These are phyloP conservation scores for Butorides virescens DNA, from an alignment of 2,113 vertebrate species.

Conservation along the genomic window DNA sequence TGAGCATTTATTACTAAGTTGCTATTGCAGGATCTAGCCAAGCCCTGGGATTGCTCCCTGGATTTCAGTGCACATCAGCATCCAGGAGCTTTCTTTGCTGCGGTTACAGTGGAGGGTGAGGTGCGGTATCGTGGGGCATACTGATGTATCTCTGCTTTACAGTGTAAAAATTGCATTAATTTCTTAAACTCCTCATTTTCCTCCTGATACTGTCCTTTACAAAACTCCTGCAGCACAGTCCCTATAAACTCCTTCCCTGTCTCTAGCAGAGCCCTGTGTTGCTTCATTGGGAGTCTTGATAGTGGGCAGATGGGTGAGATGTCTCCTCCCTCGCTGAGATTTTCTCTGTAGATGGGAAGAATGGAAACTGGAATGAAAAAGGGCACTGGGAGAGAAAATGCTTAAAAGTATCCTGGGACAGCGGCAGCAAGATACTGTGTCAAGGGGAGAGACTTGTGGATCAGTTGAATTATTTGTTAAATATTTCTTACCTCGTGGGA, in stretches of 20 bases:
- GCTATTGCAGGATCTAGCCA: background rate
- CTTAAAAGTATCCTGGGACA: background rate
- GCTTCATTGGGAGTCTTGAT: background rate
- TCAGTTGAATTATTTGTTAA: background rate
- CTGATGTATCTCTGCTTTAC: background rate
- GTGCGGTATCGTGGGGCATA: fast-evolving
- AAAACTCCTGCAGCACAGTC: background rate
- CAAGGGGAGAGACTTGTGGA: background rate
- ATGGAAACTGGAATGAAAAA: background rate
- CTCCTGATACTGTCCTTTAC: background rate
- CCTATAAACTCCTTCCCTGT: background rate
- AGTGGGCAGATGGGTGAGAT: background rate
- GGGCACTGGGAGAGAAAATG: background rate
- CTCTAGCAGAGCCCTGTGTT: background rate
- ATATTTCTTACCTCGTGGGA: background rate
- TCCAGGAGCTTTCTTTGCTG: background rate
- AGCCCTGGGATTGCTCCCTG: background rate
- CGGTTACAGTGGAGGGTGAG: background rate
- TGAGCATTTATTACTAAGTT: background rate
- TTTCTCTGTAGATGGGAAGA: background rate
- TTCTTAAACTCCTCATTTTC: background rate
- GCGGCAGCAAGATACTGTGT: background rate
- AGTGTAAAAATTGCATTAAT: background rate
- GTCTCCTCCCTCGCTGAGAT: background rate
- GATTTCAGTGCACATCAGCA: background rate